Percentiles rank a stretch among this genome's conserved stretches.
Conservation (phyloP, 2,888 invertebrate species). For the Nesidiocoris tenuis region DNA sequence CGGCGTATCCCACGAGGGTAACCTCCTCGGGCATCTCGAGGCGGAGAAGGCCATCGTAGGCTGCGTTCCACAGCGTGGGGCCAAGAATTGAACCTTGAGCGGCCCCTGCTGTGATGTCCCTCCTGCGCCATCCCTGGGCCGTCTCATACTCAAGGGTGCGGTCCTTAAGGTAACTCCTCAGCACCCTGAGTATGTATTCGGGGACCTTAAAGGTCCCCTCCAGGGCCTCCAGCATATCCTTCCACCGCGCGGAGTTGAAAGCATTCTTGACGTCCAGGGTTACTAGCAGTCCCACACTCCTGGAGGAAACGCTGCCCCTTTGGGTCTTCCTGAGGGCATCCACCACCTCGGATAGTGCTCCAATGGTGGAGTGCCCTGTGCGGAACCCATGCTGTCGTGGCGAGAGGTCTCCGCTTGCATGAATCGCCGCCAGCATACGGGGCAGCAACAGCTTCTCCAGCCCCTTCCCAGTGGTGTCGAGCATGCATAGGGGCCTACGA, state of each 20-base stretch:
- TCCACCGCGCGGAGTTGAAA: slow-evolving; percentile 50
- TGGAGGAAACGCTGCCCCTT: neutral
- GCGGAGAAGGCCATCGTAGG: slow-evolving; percentile 45
- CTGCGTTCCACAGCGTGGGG: slow-evolving; percentile 48
- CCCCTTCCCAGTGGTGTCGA: slow-evolving; percentile 8
- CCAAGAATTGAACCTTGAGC: slow-evolving; percentile 49
- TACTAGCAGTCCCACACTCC: slow-evolving; percentile 18
- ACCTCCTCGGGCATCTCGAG: slow-evolving; percentile 13
- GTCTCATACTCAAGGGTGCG: slow-evolving; percentile 46
- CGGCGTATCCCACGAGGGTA: slow-evolving; percentile 10
- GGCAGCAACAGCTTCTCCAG: slow-evolving; percentile 51
- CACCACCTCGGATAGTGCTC: slow-evolving; percentile 43
- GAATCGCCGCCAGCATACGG: slow-evolving; percentile 47
- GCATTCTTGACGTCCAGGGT: slow-evolving; percentile 46
- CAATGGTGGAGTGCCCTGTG: slow-evolving; percentile 47
- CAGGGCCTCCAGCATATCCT: slow-evolving; percentile 43
- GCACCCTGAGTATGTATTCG: slow-evolving; percentile 46
- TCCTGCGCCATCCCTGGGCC: slow-evolving; percentile 36
- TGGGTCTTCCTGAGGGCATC: slow-evolving; percentile 12
- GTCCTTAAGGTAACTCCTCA: slow-evolving; percentile 48
- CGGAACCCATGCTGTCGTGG: slow-evolving; percentile 48
- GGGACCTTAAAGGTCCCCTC: slow-evolving; percentile 34
- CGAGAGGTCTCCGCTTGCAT: slow-evolving; percentile 46
- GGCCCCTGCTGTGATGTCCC: slow-evolving; percentile 44
- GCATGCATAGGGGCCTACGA: slow-evolving; percentile 51